These are phyloP conservation scores for Daphoenositta chrysoptera DNA, from an alignment of 2,113 vertebrate species.

Conservation along the genomic window DNA sequence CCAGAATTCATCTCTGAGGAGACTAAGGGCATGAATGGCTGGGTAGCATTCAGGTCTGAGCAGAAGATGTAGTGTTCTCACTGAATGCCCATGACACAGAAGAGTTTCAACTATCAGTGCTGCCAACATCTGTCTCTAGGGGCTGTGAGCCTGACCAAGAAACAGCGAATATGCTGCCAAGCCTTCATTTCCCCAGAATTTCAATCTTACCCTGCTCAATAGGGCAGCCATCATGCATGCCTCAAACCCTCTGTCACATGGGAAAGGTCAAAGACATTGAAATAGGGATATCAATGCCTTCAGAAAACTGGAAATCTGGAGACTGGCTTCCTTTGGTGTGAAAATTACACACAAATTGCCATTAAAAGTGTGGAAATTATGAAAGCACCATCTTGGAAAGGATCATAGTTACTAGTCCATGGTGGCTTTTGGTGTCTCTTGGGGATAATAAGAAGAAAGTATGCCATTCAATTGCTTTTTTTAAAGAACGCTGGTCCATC, in stretches of 20 bases:
- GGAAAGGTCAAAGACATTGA: neutral
- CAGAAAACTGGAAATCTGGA: neutral
- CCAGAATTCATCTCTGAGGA: neutral
- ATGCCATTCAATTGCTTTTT: neutral
- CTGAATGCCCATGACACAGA: neutral
- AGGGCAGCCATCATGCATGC: neutral
- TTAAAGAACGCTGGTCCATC: neutral
- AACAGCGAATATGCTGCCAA: neutral
- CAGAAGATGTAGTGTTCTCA: conserved; percentile 7
- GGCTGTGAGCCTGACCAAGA: neutral
- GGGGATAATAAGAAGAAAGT: neutral
- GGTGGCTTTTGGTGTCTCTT: neutral
- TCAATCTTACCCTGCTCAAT: neutral
- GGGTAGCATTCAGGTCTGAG: neutral
- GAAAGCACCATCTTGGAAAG: neutral
- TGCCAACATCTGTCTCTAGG: neutral
- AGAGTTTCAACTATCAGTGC: neutral
- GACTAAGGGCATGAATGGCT: neutral
- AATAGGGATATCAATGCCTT: neutral
- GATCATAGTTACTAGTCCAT: neutral
- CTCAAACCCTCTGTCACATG: neutral
- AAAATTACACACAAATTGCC: neutral
- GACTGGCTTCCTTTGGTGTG: fast-evolving
- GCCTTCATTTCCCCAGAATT: neutral
- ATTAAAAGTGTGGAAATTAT: neutral